Percentiles rank a stretch among this genome's conserved stretches.
Conservation (phyloP, 1,140 invertebrate species). For the Dinoponera quadriceps region DNA sequence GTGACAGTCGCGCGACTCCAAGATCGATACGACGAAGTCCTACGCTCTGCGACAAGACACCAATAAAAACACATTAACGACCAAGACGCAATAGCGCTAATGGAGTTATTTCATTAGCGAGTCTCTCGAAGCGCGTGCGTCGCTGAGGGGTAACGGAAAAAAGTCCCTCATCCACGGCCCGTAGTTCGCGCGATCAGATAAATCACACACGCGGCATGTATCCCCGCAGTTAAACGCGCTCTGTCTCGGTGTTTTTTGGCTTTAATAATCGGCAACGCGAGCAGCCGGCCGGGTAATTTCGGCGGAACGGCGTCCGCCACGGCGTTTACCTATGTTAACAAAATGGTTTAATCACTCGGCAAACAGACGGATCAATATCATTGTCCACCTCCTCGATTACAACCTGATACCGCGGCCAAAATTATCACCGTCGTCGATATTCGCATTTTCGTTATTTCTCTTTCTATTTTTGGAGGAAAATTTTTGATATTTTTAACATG, state of each 20-base stretch:
- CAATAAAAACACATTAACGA: not conserved
- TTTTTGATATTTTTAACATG: too few relatives aligned
- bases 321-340: constrained; percentile 60
- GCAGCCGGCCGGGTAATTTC: constrained; percentile 59
- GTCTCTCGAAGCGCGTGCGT: not conserved
- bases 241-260: constrained; percentile 23
- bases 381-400: constrained; percentile 20
- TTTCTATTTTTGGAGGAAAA: too few relatives aligned
- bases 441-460: too few relatives aligned
- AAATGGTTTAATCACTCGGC: constrained; percentile 55
- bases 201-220: constrained; percentile 53
- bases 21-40: too few relatives aligned
- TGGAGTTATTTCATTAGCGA: constrained; percentile 20
- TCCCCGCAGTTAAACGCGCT: constrained; percentile 31
- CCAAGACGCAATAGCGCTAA: not conserved
- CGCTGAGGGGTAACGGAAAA: constrained; percentile 11
- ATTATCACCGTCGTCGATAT: not conserved
- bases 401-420: constrained; percentile 29
- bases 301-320: constrained; percentile 40
- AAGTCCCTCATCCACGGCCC: constrained; percentile 48
- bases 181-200: constrained; percentile 65
- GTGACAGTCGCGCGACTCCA: too few relatives aligned
- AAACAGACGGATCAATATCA: constrained; percentile 56
- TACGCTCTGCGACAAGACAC: too few relatives aligned
- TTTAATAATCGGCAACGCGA: constrained; percentile 59